Evolutionary conservation across 2,797 vertebrate genomes (phyloP).

Genomic region (Falco naumanni): DNA sequence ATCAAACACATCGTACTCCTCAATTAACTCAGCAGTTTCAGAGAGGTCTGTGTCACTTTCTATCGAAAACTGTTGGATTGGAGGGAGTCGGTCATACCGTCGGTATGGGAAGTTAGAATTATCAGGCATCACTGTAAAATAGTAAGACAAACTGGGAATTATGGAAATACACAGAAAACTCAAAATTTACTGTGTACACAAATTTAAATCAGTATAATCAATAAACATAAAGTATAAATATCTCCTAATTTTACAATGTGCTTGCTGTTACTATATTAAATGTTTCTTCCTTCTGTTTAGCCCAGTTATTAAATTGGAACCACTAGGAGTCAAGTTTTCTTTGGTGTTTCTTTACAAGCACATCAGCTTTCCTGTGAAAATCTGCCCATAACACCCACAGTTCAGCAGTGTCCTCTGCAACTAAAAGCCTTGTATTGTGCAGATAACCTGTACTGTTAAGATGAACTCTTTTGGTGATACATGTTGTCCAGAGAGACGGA

Average conservation of each 20-base stretch:
- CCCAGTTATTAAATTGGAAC: neutral
- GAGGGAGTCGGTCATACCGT: slow-evolving; percentile 94
- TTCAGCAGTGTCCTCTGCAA: neutral
- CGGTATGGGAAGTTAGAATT: slow-evolving; percentile 94
- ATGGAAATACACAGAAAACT: neutral
- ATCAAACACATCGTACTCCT: slow-evolving; percentile 97
- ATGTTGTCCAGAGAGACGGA: neutral
- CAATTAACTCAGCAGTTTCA: slow-evolving; percentile 96
- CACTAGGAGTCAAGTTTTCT: neutral
- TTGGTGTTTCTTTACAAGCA: neutral
- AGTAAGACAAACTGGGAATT: slow-evolving; percentile 64
- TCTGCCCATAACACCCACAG: neutral
- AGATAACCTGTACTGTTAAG: neutral
- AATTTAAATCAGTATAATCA: neutral
- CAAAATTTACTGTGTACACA: neutral
- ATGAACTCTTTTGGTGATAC: neutral
- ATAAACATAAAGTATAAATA: neutral
- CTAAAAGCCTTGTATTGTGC: neutral
- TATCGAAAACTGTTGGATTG: slow-evolving; percentile 98
- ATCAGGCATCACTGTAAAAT: slow-evolving; percentile 91
- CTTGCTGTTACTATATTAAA: neutral
- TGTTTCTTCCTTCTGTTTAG: neutral
- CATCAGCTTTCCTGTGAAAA: neutral
- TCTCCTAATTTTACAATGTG: neutral
- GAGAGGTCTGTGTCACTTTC: slow-evolving; percentile 98